Percentiles rank a stretch among this genome's conserved stretches.
phyloP scores from a whole-genome alignment of 1,140 invertebrate species.

The Drosophila tsacasi region DNA sequence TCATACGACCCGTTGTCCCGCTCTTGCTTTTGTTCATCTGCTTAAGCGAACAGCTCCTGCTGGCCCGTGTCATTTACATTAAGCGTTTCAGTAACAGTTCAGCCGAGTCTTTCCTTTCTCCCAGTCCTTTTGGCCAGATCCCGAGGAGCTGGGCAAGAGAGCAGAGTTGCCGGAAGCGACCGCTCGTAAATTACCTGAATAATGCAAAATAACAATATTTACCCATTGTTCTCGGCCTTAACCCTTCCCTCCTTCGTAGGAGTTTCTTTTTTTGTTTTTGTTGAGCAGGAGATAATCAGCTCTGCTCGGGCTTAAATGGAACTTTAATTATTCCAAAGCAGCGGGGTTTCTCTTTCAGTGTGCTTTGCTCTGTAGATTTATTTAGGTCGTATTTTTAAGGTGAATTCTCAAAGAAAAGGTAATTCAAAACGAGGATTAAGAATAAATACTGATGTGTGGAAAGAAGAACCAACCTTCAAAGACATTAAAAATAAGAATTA shows the following conservation, averaged over 20 bases:
- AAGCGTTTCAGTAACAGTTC: constrained; percentile 47
- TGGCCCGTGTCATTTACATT: constrained; percentile 58
- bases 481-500: no score
- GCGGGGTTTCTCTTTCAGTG: constrained; percentile 10
- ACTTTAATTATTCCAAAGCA: constrained; percentile 43
- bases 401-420: not conserved
- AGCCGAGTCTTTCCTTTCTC: constrained; percentile 5
- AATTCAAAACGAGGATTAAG: not conserved
- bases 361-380: constrained; percentile 9
- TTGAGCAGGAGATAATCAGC: constrained; percentile 34
- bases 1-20: constrained; percentile 68
- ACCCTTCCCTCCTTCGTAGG: not conserved
- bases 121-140: constrained; percentile 17
- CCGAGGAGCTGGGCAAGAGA: not conserved
- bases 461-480: no score
- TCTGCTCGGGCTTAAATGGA: constrained; percentile 33
- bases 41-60: constrained; percentile 36
- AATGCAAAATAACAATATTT: constrained; percentile 82
- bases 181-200: constrained; percentile 79
- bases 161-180: constrained; percentile 53
- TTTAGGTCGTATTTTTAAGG: constrained; percentile 6
- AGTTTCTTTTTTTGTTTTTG: constrained; percentile 1
- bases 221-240: constrained; percentile 60
- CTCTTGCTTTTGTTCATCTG: constrained; percentile 18
- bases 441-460: not conserved